Conservation (phyloP, 2,113 vertebrate species). For the Hippolais icterina region DNA sequence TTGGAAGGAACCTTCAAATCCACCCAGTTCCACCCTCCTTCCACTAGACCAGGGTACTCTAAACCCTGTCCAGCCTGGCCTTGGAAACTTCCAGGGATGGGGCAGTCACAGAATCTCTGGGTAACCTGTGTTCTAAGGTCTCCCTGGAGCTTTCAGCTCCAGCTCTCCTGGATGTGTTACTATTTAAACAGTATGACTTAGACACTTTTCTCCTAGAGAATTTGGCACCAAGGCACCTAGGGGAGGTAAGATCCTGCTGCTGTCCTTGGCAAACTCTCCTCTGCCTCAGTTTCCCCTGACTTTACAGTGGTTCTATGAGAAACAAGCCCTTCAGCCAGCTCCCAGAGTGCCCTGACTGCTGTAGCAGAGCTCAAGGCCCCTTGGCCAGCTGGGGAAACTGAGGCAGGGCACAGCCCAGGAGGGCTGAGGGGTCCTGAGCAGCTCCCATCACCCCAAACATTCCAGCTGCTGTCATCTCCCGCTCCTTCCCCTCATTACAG, state of each 20-base stretch:
- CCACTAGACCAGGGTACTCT: background rate
- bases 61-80: background rate
- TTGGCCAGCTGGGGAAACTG: background rate
- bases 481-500: background rate
- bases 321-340: background rate
- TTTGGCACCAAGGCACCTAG: background rate
- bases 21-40: background rate
- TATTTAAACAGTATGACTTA: background rate
- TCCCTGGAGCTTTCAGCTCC: background rate
- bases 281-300: background rate
- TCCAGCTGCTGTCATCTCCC: background rate
- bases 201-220: background rate
- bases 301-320: background rate
- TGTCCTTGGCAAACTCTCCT: background rate
- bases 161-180: background rate
- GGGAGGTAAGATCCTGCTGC: background rate
- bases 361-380: background rate
- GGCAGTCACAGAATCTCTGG: background rate
- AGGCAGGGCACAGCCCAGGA: background rate
- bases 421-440: background rate
- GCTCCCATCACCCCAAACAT: background rate
- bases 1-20: background rate
- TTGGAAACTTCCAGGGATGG: background rate
- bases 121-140: fast-evolving
- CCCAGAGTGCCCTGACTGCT: background rate